Conservation (phyloP, 2,113 vertebrate species). For the Eonycteris spelaea region DNA sequence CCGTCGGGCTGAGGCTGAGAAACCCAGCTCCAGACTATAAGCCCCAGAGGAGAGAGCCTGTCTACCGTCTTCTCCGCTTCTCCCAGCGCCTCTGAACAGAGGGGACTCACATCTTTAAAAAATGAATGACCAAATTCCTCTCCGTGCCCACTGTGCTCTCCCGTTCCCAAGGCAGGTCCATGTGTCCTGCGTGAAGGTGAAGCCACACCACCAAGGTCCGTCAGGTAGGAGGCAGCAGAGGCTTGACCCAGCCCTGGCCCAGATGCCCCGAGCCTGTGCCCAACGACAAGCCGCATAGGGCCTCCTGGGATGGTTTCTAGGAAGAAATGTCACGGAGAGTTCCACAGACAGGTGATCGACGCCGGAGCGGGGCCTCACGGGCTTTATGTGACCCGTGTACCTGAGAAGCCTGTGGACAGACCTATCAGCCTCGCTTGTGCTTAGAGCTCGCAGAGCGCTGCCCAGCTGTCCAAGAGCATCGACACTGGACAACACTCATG, state of each 20-base stretch:
- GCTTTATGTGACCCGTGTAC: too few species aligned
- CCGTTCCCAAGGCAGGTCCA: background rate
- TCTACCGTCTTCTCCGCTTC: background rate
- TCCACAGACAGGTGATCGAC: background rate
- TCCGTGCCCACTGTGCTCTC: background rate
- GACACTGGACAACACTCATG: rapidly evolving
- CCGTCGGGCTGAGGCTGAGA: background rate
- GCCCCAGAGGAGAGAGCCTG: background rate
- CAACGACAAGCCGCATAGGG: background rate
- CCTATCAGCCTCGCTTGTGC: rapidly evolving
- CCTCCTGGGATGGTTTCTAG: background rate
- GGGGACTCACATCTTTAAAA: rapidly evolving
- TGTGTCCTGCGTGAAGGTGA: background rate
- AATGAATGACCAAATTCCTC: background rate
- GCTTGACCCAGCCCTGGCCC: background rate
- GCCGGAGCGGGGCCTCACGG: rapidly evolving
- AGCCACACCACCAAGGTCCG: background rate
- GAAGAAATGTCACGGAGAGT: background rate
- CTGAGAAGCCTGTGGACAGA: too few species aligned
- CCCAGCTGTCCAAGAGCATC: background rate
- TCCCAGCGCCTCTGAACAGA: rapidly evolving
- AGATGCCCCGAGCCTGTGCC: background rate
- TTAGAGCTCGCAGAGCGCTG: background rate
- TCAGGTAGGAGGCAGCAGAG: background rate
- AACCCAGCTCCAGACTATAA: background rate